These are phyloP conservation scores for Mobula hypostoma DNA, from an alignment of 2,113 vertebrate genomes.

Conservation along the genomic window DNA sequence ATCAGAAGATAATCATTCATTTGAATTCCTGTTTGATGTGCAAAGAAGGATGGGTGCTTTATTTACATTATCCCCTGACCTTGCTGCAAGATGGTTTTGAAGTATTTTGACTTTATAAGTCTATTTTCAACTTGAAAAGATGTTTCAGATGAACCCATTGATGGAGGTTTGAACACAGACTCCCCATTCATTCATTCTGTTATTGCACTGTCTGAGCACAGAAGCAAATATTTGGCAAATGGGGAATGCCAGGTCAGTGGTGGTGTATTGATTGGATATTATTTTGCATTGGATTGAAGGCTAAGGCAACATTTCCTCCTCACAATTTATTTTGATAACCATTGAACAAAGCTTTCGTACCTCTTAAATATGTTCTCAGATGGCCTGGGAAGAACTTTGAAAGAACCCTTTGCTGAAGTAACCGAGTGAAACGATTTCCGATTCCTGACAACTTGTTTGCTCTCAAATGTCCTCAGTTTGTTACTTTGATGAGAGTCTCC, in stretches of 20 bases:
- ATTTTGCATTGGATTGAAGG: not conserved
- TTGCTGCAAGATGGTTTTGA: slow-evolving; percentile 2
- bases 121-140: slow-evolving; percentile 34
- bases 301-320: slow-evolving; percentile 16
- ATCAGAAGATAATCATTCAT: not conserved
- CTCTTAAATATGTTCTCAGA: not conserved
- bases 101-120: slow-evolving; percentile 24
- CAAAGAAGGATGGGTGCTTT: not conserved
- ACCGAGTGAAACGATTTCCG: not conserved
- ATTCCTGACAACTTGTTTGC: not conserved
- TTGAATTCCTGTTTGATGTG: not conserved
- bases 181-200: slow-evolving; percentile 33
- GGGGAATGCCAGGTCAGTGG: not conserved
- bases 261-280: slow-evolving; percentile 20
- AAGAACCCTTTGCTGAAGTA: not conserved
- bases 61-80: not conserved
- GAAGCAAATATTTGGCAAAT: slow-evolving; percentile 37
- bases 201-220: slow-evolving; percentile 33
- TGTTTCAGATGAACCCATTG: slow-evolving; percentile 17
- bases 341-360: not conserved
- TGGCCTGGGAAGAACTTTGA: not conserved
- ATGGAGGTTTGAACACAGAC: not conserved
- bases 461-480: not conserved
- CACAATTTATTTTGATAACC: slow-evolving; percentile 12
- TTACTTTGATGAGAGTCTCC: not conserved